Percentiles rank a stretch among this genome's conserved stretches.
These are phyloP conservation scores for Oreochromis niloticus DNA, from an alignment of 2,113 vertebrate genomes.

Conservation along the genomic window DNA sequence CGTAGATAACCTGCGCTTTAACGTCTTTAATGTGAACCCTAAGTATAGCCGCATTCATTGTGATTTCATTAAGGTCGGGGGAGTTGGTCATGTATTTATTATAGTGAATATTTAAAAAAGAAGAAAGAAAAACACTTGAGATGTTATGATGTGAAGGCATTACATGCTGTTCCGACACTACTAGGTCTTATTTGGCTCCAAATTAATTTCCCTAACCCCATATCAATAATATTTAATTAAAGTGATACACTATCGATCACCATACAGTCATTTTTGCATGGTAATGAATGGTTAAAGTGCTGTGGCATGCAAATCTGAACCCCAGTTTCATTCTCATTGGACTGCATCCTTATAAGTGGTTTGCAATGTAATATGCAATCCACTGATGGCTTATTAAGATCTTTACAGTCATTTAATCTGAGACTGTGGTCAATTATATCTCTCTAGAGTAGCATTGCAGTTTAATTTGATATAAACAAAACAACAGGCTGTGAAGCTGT, in stretches of 20 bases:
- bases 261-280: constrained; percentile 28
- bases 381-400: constrained; percentile 75
- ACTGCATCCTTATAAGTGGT: constrained; percentile 64
- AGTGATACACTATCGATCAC: constrained; percentile 63
- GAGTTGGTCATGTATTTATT: constrained; percentile 1
- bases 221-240: constrained; percentile 66
- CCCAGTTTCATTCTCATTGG: constrained; percentile 50
- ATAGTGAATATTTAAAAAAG: not conserved
- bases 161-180: not conserved
- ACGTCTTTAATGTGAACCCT: not conserved
- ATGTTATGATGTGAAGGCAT: constrained; percentile 4
- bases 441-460: constrained; percentile 66
- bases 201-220: constrained; percentile 50
- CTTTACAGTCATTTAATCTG: constrained; percentile 72
- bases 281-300: constrained; percentile 59
- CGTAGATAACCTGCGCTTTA: not conserved
- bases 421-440: constrained; percentile 71
- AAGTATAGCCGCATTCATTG: not conserved
- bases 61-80: not conserved
- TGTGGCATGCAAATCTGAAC: constrained; percentile 58
- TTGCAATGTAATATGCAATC: constrained; percentile 68
- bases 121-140: not conserved
- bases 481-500: constrained; percentile 67
- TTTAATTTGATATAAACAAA: constrained; percentile 77
- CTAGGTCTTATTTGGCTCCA: not conserved